Conservation (phyloP, 2,797 vertebrate species). For the Enteromius fasciolatus region DNA sequence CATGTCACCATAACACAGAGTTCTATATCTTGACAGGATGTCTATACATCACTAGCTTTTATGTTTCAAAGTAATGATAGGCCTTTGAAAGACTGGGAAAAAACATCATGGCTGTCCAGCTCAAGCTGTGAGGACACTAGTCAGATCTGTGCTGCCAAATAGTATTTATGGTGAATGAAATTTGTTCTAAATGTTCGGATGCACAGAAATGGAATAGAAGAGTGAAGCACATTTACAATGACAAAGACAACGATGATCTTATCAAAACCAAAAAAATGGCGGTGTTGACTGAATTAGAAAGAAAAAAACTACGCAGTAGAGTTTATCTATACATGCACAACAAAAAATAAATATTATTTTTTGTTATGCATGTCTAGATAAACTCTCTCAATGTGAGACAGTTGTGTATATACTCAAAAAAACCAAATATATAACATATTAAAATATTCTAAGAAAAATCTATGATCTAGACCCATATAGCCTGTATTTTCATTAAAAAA, state of each 20-base stretch:
- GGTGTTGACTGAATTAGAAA: not conserved
- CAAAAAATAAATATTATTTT: too few species aligned
- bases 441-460: not conserved
- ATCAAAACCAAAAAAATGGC: not conserved
- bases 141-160: conserved; percentile 12
- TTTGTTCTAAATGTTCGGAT: not conserved
- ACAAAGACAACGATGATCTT: not conserved
- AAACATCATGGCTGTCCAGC: conserved; percentile 30
- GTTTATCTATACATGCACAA: too few species aligned
- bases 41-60: conserved; percentile 54
- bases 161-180: not conserved
- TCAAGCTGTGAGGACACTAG: conserved; percentile 2
- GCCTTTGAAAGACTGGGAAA: conserved; percentile 46
- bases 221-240: not conserved
- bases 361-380: not conserved
- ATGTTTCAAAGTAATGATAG: conserved; percentile 48
- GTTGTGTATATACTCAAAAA: not conserved
- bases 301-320: not conserved
- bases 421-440: not conserved
- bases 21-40: conserved; percentile 57
- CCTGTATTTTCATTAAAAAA: too few species aligned
- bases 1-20: conserved; percentile 51
- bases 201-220: not conserved
- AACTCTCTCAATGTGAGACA: not conserved
- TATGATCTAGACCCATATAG: too few species aligned